Evolutionary conservation across 2,888 invertebrate genomes (phyloP).

Genomic region (Tetragnatha montana): DNA sequence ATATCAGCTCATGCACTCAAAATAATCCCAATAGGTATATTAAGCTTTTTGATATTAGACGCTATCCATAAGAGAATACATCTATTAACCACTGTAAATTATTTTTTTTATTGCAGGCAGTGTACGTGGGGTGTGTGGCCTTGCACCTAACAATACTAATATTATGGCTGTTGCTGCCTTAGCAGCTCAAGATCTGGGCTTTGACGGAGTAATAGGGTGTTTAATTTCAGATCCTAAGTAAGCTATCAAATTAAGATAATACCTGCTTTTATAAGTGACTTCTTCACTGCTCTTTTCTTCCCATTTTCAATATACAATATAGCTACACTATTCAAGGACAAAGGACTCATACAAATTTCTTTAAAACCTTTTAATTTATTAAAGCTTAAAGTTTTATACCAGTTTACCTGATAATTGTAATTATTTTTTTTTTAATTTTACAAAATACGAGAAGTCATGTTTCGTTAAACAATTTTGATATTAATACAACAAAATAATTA

Average conservation of each 20-base stretch:
- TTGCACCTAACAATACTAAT: slow-evolving; percentile 80
- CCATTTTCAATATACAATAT: background rate
- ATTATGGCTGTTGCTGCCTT: slow-evolving; percentile 80
- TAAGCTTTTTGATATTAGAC: no score
- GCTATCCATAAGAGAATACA: no score
- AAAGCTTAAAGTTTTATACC: background rate
- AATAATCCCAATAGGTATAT: no score
- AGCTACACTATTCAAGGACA: background rate
- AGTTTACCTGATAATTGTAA: background rate
- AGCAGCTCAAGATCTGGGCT: slow-evolving; percentile 78
- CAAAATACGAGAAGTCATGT: background rate
- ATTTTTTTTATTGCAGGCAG: slow-evolving; percentile 75
- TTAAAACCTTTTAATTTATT: background rate
- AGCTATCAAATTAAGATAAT: background rate
- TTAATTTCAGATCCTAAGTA: slow-evolving; percentile 79
- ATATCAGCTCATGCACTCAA: no score
- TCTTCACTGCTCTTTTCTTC: background rate
- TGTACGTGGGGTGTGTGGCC: slow-evolving; percentile 78
- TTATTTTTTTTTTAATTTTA: background rate
- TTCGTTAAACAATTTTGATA: background rate
- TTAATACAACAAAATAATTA: no score
- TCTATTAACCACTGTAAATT: background rate
- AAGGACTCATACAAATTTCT: background rate
- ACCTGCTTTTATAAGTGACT: background rate
- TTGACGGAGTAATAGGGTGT: slow-evolving; percentile 78